Base-by-base conservation (phyloP, 2,113 vertebrate genomes). In the Oncorhynchus keta region DNA sequence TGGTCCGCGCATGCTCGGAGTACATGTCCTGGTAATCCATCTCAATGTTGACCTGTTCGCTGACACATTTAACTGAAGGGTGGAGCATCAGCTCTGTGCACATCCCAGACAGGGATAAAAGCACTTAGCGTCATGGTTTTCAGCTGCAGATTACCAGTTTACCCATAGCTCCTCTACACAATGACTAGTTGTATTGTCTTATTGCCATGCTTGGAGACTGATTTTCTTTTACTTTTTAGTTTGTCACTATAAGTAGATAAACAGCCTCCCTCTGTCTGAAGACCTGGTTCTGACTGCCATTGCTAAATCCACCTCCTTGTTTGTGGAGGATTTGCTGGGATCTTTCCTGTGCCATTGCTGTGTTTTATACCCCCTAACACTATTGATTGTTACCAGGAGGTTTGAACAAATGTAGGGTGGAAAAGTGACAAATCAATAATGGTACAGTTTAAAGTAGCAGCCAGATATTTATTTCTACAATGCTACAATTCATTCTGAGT, bases 211-310 rank as follows among this genome's bases (percentile, higher is more conserved):
- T 83, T 80, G 85, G 87, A 88, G 81, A 72, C 78, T 82, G 73
- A 89, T 92, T 90, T 89, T 83, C 74, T 74, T 80, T 72, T 70
- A 72, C 70, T 87, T 74, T 84, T 83, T 49, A 87, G 76, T 89
- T 89, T 91, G 80, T 85, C 78, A 74, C 84, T 82, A 72, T 86
- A 87, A 90, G 73, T 84, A 93, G 88, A 76, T 76, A 74, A 89
- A 75, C 82, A 93, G 89, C 77, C 80, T 85, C 87, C 82, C 83
- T 86, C 87, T 87, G 78, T 89, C 82, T 87, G 79, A 85, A 90
- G 86, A 73, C 77, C 75, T 80, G 91, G 85, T 87, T 45, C 86
- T 80, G 78, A 55, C 24, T 82, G 79, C 85, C 26, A 85, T 72
- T 70, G 64, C 20, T 26, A 65, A 70, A 68, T 61, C 55, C 78